Base-by-base conservation (phyloP, 2,797 vertebrate species). In the Coendou prehensilis region DNA sequence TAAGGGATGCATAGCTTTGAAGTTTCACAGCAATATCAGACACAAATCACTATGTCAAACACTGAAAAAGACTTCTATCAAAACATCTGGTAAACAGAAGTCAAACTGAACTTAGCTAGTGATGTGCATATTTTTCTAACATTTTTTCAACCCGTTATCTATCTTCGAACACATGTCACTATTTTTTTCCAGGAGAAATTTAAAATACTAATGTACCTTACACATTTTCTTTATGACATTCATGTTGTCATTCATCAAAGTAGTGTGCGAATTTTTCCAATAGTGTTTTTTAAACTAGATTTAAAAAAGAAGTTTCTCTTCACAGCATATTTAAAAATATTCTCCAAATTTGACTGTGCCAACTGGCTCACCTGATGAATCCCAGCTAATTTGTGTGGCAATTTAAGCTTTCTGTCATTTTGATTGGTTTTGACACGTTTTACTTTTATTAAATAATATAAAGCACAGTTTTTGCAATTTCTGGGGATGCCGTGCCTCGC, bases 31-130 rank as follows among this genome's bases (percentile, higher is more conserved):
- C 54, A 91, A 75, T 71, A 28, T 89, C 50, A 96, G 85, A 82
- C 88, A 95, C 85, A 76, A 64, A 69, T 54, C 28, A 78, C 89
- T 64, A 54, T 82, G 95, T 6, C 41, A 47, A 97, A 95, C 14
- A 75, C 8, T 79, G 80, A 93, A 96, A 93, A 91, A 64, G 83
- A 78, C 9, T 96, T 96, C 37, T 69, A 92, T 89, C 45, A 94
- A 95, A 63, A 95, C 92, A 96, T 92, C 84, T 97, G 82, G 89
- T 94, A 95, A 97, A 67, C 33, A 41, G 85, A 95, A 95, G 91
- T 95, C 64, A 76, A n/a, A 64, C 87, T 87, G 81, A 97, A 96
- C 80, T 94, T 80, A 83, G 56, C 13, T 91, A 94, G 20, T 91
- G 64, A 92, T 92, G 13, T 89, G 85, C 81, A 76, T 75, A 94